Base-by-base conservation (phyloP, 1,140 invertebrate genomes). In the Dufourea novaeangliae region DNA sequence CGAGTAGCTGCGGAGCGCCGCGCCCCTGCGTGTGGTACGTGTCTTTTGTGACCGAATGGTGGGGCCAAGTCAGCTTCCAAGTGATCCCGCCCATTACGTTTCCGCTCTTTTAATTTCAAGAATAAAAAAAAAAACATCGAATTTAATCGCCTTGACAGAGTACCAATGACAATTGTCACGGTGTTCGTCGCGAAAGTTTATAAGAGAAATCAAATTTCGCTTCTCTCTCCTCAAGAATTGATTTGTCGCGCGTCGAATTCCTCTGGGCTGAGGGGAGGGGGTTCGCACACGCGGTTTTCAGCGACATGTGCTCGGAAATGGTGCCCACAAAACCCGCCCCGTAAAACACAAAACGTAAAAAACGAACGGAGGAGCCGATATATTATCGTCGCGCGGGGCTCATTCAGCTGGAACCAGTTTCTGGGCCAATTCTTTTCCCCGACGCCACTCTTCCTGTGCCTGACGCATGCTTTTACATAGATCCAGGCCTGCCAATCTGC, bases 381-480 rank as follows among this genome's bases (percentile, higher is more conserved):
- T 88, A 91, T 90, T 90, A 90, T 90, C 85, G 88, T 67, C 66
- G 61, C 29, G 71, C 52, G 56, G 69, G 44, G 57, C 20, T 41
- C 62, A 64, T 63, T 68, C 80, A 63, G 59, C n/a, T 14, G 81
- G 74, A 91, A 91, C 90, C 89, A 90, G 90, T 91, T 91, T 91
- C 82, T 83, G 84, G 86, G 85, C 84, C 85, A 77, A 90, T 88
- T 88, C 78, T 86, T 87, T 84, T 78, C 78, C 82, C 84, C 79
- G 76, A 80, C 79, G 68, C 68, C 75, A 73, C 54, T 85, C 70
- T 81, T 77, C 81, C 57, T 77, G 63, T 73, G 64, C 62, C 74
- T 64, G 75, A 68, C 59, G 70, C 78, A 67, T 77, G 66, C 68
- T 72, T 92, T 92, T 92, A 90, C 91, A 92, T 92, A 91, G 89